A percentile compares a stretch with the other conserved stretches of the same genome.
Conservation (phyloP, 1,140 invertebrate genomes). For the Caenorhabditis inopinata region DNA sequence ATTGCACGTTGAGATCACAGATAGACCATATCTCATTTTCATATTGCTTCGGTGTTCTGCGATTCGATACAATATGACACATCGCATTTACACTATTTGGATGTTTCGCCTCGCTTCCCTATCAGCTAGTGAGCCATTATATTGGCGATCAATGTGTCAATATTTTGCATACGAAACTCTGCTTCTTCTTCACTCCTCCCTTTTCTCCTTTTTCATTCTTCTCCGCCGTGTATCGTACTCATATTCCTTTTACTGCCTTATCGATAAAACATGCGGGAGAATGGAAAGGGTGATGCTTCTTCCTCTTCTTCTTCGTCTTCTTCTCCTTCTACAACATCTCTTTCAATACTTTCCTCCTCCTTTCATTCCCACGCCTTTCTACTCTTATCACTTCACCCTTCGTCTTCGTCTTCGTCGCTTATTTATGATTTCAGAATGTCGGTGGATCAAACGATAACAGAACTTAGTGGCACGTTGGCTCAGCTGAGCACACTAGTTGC, state of each 20-base stretch:
- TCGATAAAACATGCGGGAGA: slow-evolving; percentile 32
- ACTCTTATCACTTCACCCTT: neutral
- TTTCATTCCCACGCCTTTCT: neutral
- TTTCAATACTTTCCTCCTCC: neutral
- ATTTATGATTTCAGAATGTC: slow-evolving; percentile 51
- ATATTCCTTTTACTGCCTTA: neutral
- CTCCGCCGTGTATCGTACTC: no score
- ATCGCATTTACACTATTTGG: no score
- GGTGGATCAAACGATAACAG: slow-evolving; percentile 60
- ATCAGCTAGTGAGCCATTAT: neutral
- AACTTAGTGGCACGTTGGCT: slow-evolving; percentile 56
- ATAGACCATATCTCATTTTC: neutral
- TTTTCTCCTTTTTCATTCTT: neutral
- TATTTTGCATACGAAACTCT: slow-evolving; percentile 2
- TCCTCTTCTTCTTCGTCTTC: neutral
- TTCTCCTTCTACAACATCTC: neutral
- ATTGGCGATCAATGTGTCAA: slow-evolving; percentile 6
- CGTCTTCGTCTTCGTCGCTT: neutral
- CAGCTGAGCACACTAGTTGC: slow-evolving; percentile 56
- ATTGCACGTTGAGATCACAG: no score
- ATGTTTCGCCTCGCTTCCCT: neutral
- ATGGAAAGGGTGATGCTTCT: neutral
- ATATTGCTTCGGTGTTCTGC: neutral
- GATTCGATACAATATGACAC: no score
- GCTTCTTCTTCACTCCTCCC: neutral